Evolutionary conservation across 2,797 vertebrate species (phyloP), one percentile per base, ranked within the genome.

Genomic region (Sparus aurata): DNA sequence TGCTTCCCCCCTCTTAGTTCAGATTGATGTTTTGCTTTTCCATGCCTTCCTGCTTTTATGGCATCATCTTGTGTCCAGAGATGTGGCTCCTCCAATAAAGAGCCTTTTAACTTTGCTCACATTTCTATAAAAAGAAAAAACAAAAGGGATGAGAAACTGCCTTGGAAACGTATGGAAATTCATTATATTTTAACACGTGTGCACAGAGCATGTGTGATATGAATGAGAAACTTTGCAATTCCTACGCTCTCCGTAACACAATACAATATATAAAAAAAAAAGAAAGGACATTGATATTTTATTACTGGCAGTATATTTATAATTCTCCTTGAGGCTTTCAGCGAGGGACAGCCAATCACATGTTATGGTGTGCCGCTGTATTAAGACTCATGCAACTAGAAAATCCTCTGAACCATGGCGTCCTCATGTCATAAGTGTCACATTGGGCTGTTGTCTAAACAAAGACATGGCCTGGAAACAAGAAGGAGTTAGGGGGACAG

Each of bases 21-120:
- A 93, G 94, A 95, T 95, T 96, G 95, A 95, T 95, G 94, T 91
- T 94, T 94, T 94, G 95, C 90, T 94, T 94, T 93, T 92, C 90
- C 77, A 82, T 92, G 89, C 90, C 92, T 93, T 92, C 91, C 87
- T 89, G 92, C 88, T 92, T 96, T 96, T 96, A 96, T 93, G 89
- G 93, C 92, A 94, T 95, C 95, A 94, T 95, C 94, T 95, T 95
- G 95, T 93, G 94, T 95, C 95, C 94, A 95, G 95, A 95, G 93
- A 95, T 92, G 92, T 89, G 92, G 90, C 94, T 93, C 88, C 88
- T 87, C 93, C 94, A 95, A 93, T 95, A 96, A 96, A 95, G 92
- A 93, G 90, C 93, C 93, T 94, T 95, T 95, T 95, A 96, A 95
- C 94, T 95, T 95, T 90, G 88, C 90, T 90, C 86, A 89, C 87